Base-by-base conservation (phyloP, 2,888 invertebrate genomes). In the Stenodera caucasica region DNA sequence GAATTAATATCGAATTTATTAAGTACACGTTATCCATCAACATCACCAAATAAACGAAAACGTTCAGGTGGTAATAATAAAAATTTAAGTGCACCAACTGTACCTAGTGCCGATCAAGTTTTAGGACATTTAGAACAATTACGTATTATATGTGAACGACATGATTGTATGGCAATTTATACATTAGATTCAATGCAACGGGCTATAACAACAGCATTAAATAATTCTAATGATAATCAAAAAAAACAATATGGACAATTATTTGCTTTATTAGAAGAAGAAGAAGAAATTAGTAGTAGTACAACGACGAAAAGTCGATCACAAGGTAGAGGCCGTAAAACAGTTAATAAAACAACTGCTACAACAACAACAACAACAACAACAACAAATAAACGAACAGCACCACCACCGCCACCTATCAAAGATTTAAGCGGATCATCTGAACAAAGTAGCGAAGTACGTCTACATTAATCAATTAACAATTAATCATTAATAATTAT, bases 91-190 rank as follows among this genome's bases (percentile, higher is more conserved):
- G 85, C 86, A 69, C 85, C 88, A 66, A 89, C 89, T 58, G 87
- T 89, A 65, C 92, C 92, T 55, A 87, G 88, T 70, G 89, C 93
- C 53, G 93, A 93, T 81, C 89, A 91, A 82, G 92, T 97, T 66
- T 84, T 98, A 72, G 90, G 91, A 60, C 98, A 98, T 82, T 85
- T 98, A 75, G 97, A 98, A 79, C 91, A 92, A 81, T 87, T 96
- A 83, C 84, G 96, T 76, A 83, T 89, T 69, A 88, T 88, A 75
- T 91, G 91, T 76, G 84, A 86, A 63, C 83, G 84, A 70, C 84
- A 85, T 72, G 85, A 89, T 66, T 89, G 88, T 67, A 86, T 89
- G 80, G 89, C 88, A 60, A 87, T 96, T 76, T 94, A 94, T 80
- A 92, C 91, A 68, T 88, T 92, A 81, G 95, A 96, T 78, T 88